phyloP scores from a whole-genome alignment of 2,113 vertebrate species.

The Zosterops pallidus region DNA sequence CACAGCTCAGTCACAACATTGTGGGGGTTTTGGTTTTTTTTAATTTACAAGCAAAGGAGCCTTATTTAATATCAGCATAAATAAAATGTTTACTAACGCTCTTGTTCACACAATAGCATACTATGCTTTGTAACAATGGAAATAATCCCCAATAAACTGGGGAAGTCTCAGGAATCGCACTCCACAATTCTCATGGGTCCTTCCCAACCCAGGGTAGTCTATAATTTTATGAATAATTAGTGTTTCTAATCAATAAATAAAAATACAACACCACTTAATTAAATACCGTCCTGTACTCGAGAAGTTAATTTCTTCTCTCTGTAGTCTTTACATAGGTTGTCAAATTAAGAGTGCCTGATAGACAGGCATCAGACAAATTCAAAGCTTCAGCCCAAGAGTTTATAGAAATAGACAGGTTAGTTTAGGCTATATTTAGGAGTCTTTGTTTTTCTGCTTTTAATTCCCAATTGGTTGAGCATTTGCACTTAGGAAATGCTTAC shows the following conservation, averaged over 20 bases:
- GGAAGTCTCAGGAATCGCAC: background rate
- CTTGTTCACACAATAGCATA: background rate
- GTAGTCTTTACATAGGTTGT: background rate
- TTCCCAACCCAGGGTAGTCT: background rate
- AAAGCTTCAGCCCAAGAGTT: background rate
- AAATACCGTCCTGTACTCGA: background rate
- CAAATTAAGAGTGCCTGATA: background rate
- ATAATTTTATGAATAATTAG: background rate
- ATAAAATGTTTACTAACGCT: background rate
- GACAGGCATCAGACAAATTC: background rate
- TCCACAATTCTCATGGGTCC: background rate
- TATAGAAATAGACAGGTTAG: background rate
- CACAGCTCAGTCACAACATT: background rate
- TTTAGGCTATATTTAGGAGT: background rate
- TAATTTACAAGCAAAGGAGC: background rate
- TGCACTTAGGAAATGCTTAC: background rate
- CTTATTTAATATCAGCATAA: background rate
- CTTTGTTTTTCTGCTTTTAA: background rate
- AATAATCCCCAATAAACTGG: background rate
- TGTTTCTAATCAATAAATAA: background rate
- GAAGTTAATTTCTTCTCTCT: background rate
- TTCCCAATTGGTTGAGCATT: background rate
- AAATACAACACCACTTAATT: background rate
- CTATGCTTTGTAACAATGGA: background rate
- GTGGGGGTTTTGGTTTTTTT: fast-evolving